Evolutionary conservation across 2,888 invertebrate genomes (phyloP).

Genomic region (Blera fallax): DNA sequence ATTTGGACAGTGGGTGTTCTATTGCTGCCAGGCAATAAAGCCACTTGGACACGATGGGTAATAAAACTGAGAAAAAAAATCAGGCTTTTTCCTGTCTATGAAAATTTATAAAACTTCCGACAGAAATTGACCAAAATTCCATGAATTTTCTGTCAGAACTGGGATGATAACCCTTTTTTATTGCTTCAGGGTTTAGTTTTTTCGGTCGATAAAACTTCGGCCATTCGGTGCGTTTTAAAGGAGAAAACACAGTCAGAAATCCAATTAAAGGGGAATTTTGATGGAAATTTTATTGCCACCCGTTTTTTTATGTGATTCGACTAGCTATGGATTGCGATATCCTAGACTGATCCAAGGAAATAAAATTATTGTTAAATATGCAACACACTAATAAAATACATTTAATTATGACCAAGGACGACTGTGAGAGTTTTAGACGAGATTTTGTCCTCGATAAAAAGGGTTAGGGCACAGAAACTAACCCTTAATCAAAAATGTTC

Average conservation of each 20-base stretch:
- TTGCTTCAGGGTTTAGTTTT: constrained; percentile 1
- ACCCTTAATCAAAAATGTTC: too few species aligned
- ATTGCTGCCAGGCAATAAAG: background rate
- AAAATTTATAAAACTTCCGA: background rate
- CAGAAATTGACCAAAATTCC: background rate
- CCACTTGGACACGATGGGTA: background rate
- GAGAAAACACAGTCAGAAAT: background rate
- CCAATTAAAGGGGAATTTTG: constrained; percentile 1
- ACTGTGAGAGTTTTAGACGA: too few species aligned
- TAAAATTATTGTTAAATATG: background rate
- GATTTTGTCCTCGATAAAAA: too few species aligned
- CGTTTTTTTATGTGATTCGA: background rate
- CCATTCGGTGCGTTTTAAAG: background rate
- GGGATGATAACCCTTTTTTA: background rate
- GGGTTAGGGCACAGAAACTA: too few species aligned
- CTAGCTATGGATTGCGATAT: background rate
- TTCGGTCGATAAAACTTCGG: constrained; percentile 8
- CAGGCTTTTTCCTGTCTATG: background rate
- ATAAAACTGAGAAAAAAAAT: background rate
- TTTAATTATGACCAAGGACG: background rate
- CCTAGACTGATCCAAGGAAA: background rate
- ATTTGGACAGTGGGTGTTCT: background rate
- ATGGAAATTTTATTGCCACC: constrained; percentile 19
- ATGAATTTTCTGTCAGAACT: background rate
- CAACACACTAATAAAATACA: background rate